Base-by-base conservation (phyloP, 2,113 vertebrate species). In the Todiramphus saurophagus region DNA sequence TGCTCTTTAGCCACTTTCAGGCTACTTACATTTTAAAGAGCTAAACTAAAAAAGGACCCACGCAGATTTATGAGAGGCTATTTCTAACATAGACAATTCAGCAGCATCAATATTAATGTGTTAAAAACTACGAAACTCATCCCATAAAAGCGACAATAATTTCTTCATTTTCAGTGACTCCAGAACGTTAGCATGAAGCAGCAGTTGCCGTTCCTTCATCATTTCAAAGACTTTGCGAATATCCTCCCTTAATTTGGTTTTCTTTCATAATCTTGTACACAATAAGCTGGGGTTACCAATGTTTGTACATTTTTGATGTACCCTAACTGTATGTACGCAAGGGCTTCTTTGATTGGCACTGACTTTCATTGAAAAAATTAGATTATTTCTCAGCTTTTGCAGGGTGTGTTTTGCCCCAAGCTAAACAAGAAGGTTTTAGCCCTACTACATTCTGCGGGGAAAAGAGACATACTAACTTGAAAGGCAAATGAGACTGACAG, bases 361-460 rank as follows among this genome's bases (percentile, higher is more conserved):
- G 86, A 95, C 95, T 98, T 98, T 98, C 97, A 98, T 96, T 98
- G 98, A 96, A 97, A 97, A 98, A 98, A 98, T 96, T 96, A 98
- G 97, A 96, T 89, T 96, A 89, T 96, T 97, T 98, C 96, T 96
- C 96, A 91, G 96, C 91, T 94, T 85, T 56, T 94, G 81, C 93
- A 97, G 97, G 97, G 97, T 92, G 96, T 97, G 97, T 97, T 97
- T 98, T 93, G 98, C 98, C 97, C 96, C 93, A 70, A 98, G 98
- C 97, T 91, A 98, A 98, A 98, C 97, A 98, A 94, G 94, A 89
- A 96, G 95, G 88, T 86, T 97, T 97, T 91, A 97, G 96, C 93
- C 96, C 96, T 96, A 85, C 89, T 95, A 92, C 53, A 17, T 97
- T 97, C 97, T 87, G 33, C 5, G 1, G 92, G 95, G 95, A 97